Evolutionary conservation across 2,797 vertebrate genomes (phyloP).

Genomic region (Enteromius paludinosus): DNA sequence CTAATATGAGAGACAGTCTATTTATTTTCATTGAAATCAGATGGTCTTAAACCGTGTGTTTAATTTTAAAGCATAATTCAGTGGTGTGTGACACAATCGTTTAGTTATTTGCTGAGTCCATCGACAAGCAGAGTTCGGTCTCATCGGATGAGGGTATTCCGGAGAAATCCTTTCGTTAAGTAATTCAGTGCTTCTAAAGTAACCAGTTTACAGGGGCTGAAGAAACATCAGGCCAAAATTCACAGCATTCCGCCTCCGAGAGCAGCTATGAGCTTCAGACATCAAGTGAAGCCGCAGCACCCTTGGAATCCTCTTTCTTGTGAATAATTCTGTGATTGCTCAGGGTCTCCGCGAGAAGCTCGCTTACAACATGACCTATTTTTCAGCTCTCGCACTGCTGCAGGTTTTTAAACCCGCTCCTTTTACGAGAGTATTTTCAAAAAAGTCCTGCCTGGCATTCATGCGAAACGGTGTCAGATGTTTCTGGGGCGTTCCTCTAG

Average conservation of each 20-base stretch:
- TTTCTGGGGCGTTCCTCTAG: slow-evolving; percentile 65
- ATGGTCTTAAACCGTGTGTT: slow-evolving; percentile 10
- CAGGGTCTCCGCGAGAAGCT: slow-evolving; percentile 68
- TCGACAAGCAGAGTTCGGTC: background rate
- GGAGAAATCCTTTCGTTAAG: background rate
- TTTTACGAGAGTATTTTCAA: slow-evolving; percentile 63
- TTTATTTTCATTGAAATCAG: slow-evolving; percentile 25
- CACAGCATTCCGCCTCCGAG: slow-evolving; percentile 43
- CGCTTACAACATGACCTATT: slow-evolving; percentile 78
- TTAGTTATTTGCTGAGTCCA: slow-evolving; percentile 12
- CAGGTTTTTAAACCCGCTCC: slow-evolving; percentile 62
- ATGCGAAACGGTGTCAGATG: slow-evolving; percentile 65
- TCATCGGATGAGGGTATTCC: background rate
- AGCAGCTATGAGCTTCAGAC: slow-evolving; percentile 22
- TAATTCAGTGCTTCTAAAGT: slow-evolving; percentile 7
- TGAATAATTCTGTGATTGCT: slow-evolving; percentile 74
- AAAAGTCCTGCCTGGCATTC: slow-evolving; percentile 67
- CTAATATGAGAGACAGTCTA: slow-evolving; percentile 7
- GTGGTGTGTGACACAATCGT: background rate
- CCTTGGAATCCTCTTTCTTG: slow-evolving; percentile 66
- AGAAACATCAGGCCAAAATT: slow-evolving; percentile 44
- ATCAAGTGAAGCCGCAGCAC: slow-evolving; percentile 55
- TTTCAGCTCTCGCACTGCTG: slow-evolving; percentile 69
- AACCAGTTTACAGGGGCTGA: slow-evolving; percentile 28
- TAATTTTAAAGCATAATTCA: slow-evolving; percentile 8